Evolutionary conservation across 2,888 invertebrate genomes (phyloP).

Genomic region (Panzeria rudis): DNA sequence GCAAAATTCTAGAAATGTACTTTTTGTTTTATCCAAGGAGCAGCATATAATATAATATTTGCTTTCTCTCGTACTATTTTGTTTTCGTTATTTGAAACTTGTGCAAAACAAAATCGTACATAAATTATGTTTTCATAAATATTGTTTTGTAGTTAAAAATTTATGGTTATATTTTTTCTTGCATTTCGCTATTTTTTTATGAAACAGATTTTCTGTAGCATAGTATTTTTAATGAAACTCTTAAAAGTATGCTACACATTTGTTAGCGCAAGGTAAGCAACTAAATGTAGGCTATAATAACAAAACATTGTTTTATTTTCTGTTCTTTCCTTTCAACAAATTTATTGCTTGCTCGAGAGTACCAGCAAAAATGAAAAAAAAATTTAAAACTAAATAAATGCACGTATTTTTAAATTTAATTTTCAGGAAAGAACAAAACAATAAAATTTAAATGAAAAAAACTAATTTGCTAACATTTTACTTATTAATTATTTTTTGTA

Average conservation of each 20-base stretch:
- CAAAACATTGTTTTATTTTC: constrained; percentile 17
- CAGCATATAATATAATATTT: background rate
- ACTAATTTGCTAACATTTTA: too few species aligned
- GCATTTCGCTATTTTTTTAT: background rate
- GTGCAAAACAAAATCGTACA: constrained; percentile 23
- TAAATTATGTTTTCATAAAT: constrained; percentile 54
- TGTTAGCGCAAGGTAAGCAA: constrained; percentile 4
- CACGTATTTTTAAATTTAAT: too few species aligned
- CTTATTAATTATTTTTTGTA: too few species aligned
- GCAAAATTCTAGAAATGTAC: background rate
- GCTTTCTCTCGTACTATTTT: background rate
- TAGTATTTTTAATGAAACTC: constrained; percentile 53
- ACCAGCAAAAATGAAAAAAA: too few species aligned
- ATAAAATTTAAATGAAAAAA: too few species aligned
- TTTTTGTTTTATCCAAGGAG: constrained; percentile 8
- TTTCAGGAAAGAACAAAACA: too few species aligned
- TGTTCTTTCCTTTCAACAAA: background rate
- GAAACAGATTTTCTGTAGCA: constrained; percentile 34
- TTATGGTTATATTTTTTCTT: constrained; percentile 22
- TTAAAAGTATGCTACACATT: constrained; percentile 60
- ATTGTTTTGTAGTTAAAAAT: constrained; percentile 39
- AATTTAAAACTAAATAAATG: too few species aligned
- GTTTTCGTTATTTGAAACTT: constrained; percentile 11
- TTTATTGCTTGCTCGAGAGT: background rate
- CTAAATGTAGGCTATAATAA: constrained; percentile 47